Base-by-base conservation (phyloP, 2,797 vertebrate species). In the Alfaro cultratus region DNA sequence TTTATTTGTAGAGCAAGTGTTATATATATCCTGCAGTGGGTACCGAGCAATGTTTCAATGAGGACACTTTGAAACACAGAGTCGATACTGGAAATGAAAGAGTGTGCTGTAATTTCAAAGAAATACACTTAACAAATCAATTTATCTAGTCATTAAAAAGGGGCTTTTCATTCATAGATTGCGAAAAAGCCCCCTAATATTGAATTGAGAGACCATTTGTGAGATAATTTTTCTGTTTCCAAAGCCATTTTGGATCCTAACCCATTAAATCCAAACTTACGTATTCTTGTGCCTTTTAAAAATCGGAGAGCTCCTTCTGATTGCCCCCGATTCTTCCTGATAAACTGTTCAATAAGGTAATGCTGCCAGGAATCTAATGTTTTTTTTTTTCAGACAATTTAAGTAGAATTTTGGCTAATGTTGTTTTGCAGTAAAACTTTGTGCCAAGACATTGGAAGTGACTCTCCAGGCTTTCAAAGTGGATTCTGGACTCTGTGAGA, bases 231-330 rank as follows among this genome's bases (percentile, higher is more conserved):
- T 88, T 83, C 88, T 90, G 88, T 88, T 91, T 88, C 78, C 75
- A 68, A 75, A 84, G 84, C 80, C 80, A 84, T 91, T 92, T 91
- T 90, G 84, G 81, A 91, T 88, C 90, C 86, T 67, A 85, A 84
- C 75, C 90, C 80, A 91, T 93, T 93, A 93, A 92, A 93, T 93
- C 92, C 89, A 86, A 82, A 86, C 79, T 89, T 88, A 86, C 88
- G 80, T 91, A 90, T 88, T 80, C 81, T 49, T 8, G 41, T 88
- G 72, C 84, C 80, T 78, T 89, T 55, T 90, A 88, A 88, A 71
- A 92, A 86, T 85, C 85, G 86, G 86, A 70, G 86, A 84, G 83
- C 78, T 83, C 86, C 81, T 77, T 62, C 79, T 83, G 74, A 88
- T 85, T 87, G 75, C 79, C 86, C 88, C 86, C 82, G 82, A 60